Conservation (phyloP, 1,140 invertebrate species). For the Eufriesea mexicana region DNA sequence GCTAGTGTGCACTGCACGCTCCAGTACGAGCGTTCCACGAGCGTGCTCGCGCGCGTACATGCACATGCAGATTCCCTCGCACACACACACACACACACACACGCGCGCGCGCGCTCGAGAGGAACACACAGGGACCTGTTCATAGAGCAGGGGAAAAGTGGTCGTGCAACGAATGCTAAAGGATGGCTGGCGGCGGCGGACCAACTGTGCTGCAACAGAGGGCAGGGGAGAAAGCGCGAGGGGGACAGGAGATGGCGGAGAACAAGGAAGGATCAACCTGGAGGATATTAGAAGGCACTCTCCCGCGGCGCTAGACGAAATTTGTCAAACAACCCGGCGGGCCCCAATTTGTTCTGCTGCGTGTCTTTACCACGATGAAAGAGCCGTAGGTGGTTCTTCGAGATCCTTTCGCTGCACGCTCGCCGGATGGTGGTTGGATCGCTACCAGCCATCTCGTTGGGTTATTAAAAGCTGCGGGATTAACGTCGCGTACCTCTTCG, state of each 20-base stretch:
- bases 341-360: constrained; percentile 71
- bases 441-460: constrained; percentile 45
- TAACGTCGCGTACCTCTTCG: not conserved
- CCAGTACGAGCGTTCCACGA: constrained; percentile 55
- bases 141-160: constrained; percentile 48
- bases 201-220: constrained; percentile 58
- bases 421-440: constrained; percentile 22
- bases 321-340: constrained; percentile 76
- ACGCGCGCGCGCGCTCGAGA: too few relatives aligned
- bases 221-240: constrained; percentile 13
- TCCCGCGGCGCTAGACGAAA: constrained; percentile 78
- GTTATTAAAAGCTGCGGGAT: constrained; percentile 49
- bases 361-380: constrained; percentile 51
- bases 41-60: constrained; percentile 41
- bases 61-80: not conserved
- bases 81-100: not conserved
- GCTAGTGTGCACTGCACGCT: constrained; percentile 67
- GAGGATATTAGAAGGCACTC: constrained; percentile 65
- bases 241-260: constrained; percentile 3
- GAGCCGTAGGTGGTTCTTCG: constrained; percentile 57
- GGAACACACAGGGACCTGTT: constrained; percentile 17
- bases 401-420: constrained; percentile 32
- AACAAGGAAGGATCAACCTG: constrained; percentile 58
- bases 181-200: constrained; percentile 66
- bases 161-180: constrained; percentile 76